Conservation (phyloP, 2,888 invertebrate species). For the Frankliniella fusca region DNA sequence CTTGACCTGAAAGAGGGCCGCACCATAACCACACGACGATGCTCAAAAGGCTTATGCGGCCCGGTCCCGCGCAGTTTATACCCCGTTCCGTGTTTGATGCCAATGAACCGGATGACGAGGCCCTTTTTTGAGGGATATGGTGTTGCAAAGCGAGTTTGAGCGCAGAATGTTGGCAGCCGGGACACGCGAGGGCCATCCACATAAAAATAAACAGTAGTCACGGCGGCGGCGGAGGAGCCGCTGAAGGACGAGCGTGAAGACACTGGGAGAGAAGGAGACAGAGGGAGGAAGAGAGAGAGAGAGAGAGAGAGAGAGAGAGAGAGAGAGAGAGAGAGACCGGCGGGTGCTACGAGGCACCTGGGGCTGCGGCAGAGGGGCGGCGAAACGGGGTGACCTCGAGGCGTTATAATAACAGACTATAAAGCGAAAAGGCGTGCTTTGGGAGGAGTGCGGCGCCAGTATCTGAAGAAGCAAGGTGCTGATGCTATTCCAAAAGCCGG, state of each 20-base stretch:
- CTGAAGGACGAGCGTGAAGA: background rate
- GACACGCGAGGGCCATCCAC: background rate
- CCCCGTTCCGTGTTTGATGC: no score
- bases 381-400: background rate
- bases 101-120: no score
- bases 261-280: background rate
- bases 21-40: no score
- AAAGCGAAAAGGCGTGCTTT: background rate
- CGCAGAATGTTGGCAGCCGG: background rate
- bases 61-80: no score
- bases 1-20: no score
- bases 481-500: no score
- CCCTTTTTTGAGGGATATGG: background rate
- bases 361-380: background rate
- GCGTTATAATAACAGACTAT: background rate
- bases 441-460: background rate
- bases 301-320: background rate
- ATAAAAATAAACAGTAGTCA: background rate
- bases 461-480: background rate
- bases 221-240: background rate
- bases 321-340: background rate
- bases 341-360: constrained; percentile 1
- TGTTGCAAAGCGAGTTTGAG: background rate
- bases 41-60: no score
- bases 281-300: no score